Evolutionary conservation across 2,797 vertebrate genomes (phyloP).

Genomic region (Florisuga fusca): DNA sequence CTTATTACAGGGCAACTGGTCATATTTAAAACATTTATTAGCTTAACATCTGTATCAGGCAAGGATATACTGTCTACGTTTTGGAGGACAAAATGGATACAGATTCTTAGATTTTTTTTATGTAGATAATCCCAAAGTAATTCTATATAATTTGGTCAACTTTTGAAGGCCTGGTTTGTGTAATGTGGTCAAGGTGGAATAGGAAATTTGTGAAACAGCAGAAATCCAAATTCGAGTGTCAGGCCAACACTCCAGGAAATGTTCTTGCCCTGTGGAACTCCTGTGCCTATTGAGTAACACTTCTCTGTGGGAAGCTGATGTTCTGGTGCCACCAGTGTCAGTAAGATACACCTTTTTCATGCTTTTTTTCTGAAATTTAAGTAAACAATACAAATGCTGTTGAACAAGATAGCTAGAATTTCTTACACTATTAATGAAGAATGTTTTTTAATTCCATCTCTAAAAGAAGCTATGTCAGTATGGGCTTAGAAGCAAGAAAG

Average conservation of each 20-base stretch:
- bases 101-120: not conserved
- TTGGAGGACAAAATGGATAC: not conserved
- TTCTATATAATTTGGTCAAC: not conserved
- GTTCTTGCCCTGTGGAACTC: not conserved
- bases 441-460: not conserved
- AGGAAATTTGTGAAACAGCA: not conserved
- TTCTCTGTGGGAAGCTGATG: not conserved
- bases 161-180: not conserved
- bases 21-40: not conserved
- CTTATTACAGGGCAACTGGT: not conserved
- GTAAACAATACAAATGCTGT: not conserved
- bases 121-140: not conserved
- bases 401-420: not conserved
- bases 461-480: not conserved
- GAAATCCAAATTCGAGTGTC: not conserved
- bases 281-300: not conserved
- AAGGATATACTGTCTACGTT: not conserved
- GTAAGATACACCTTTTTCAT: not conserved
- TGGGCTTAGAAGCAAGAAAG: not conserved
- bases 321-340: not conserved
- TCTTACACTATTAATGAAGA: not conserved
- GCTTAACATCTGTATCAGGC: fast-evolving
- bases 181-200: not conserved
- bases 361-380: not conserved
- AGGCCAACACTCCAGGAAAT: not conserved